Evolutionary conservation across 2,113 vertebrate genomes (phyloP), one percentile per base, ranked within the genome.

Genomic region (Macquaria australasica): DNA sequence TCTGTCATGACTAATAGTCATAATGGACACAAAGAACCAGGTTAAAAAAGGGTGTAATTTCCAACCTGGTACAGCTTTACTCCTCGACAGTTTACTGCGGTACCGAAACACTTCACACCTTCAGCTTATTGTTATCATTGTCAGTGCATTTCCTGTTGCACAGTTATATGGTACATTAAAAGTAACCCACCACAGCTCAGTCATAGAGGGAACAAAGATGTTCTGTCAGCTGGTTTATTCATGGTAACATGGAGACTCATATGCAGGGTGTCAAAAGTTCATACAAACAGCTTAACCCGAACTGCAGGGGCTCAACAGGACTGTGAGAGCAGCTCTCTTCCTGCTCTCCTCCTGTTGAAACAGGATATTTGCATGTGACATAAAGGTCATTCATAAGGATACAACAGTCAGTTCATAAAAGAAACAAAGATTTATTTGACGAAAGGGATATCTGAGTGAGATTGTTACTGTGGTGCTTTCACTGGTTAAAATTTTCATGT

Each of bases 221-320:
- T 45, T 73, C 37, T 79, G 70, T 76, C 73, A 74, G 39, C 81
- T 66, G 81, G 62, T 86, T 81, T 71, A 87, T 63, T 87, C 51
- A 58, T 60, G 34, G 77, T 43, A 41, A 60, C 43, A 66, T 15
- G 6, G 34, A 59, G 77, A 73, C 76, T 81, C 80, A 69, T 14
- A 53, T 68, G 50, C 58, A 77, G 53, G 21, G 64, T 70, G 66
- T 79, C 59, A 80, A 51, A 79, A 68, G 59, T 76, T 79, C 68
- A 50, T 11, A 50, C 62, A 80, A 73, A 77, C 72, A 84, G 48
- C 56, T 82, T 74, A 83, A 86, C 63, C 20, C 34, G 66, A 74
- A 75, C 58, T 62, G 37, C 21, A 79, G 51, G 28, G 23, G 21
- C 39, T 59, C 37, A 62, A 55, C 15, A 39, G 55, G 39, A 56